phyloP scores from a whole-genome alignment of 1,140 invertebrate species.

The Apolygus lucorum region DNA sequence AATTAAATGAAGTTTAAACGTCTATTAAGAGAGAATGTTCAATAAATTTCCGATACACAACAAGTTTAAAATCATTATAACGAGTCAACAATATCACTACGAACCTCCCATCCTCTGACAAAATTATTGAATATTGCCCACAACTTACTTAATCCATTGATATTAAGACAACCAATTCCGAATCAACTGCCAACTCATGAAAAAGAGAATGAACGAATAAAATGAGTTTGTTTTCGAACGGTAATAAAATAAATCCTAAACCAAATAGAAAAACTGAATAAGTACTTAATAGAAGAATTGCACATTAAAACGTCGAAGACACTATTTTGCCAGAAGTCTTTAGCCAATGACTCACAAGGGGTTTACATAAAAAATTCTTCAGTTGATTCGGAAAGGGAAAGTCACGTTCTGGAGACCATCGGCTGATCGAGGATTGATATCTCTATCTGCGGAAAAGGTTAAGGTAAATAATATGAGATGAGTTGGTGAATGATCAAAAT shows the following conservation, averaged over 20 bases:
- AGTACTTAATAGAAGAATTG: neutral
- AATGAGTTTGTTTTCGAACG: too few relatives aligned
- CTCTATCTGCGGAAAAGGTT: conserved; percentile 50
- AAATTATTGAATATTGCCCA: neutral
- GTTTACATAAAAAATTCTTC: conserved; percentile 68
- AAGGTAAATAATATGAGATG: neutral
- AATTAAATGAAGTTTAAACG: neutral
- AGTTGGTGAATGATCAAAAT: neutral
- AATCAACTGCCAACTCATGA: conserved; percentile 8
- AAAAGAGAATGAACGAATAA: neutral
- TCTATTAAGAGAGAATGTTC: neutral
- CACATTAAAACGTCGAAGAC: neutral
- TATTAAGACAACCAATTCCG: conserved; percentile 5
- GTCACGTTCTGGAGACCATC: conserved; percentile 56
- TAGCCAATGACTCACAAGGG: conserved; percentile 2
- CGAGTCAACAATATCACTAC: conserved; percentile 10
- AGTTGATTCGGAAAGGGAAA: conserved; percentile 64
- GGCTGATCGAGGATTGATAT: conserved; percentile 73
- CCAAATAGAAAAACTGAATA: neutral
- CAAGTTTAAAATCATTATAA: neutral
- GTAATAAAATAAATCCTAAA: neutral
- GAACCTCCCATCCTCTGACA: neutral
- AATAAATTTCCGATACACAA: neutral
- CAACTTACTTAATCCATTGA: conserved; percentile 2
- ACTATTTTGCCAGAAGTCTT: neutral